These are phyloP conservation scores for Microcebus griseorufus DNA, from an alignment of 2,113 vertebrate species.

Conservation along the genomic window DNA sequence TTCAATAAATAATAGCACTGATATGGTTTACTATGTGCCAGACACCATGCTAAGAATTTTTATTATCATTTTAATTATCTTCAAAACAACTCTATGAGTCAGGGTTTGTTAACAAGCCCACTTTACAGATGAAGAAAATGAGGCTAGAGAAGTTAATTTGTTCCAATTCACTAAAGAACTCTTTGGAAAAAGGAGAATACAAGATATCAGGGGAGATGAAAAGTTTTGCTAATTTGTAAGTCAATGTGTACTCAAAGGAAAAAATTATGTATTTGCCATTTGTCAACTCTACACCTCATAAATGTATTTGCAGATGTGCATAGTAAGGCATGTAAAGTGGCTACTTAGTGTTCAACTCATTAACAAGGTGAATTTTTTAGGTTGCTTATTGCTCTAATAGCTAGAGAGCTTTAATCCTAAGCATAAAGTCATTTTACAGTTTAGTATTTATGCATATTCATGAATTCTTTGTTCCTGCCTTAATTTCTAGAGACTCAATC, in stretches of 20 bases:
- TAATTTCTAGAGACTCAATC: conserved; percentile 20
- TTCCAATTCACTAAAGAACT: background rate
- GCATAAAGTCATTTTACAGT: background rate
- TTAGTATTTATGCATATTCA: background rate
- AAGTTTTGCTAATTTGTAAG: background rate
- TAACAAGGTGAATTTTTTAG: background rate
- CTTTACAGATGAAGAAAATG: background rate
- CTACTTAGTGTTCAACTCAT: background rate
- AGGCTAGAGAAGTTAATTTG: conserved; percentile 5
- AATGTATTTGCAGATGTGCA: background rate
- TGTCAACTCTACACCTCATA: background rate
- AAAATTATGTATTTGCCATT: background rate
- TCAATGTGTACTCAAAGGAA: background rate
- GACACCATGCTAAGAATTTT: background rate
- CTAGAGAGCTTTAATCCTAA: background rate
- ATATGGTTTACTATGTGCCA: background rate
- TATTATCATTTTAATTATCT: conserved; percentile 20
- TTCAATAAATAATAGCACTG: background rate
- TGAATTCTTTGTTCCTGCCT: background rate
- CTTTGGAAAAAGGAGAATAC: conserved; percentile 10
- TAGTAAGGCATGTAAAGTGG: background rate
- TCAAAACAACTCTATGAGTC: background rate
- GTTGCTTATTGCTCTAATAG: background rate
- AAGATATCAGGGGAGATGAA: background rate
- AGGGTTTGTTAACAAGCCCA: background rate